Conservation (phyloP, 2,113 vertebrate genomes). For the Heterocephalus glaber region DNA sequence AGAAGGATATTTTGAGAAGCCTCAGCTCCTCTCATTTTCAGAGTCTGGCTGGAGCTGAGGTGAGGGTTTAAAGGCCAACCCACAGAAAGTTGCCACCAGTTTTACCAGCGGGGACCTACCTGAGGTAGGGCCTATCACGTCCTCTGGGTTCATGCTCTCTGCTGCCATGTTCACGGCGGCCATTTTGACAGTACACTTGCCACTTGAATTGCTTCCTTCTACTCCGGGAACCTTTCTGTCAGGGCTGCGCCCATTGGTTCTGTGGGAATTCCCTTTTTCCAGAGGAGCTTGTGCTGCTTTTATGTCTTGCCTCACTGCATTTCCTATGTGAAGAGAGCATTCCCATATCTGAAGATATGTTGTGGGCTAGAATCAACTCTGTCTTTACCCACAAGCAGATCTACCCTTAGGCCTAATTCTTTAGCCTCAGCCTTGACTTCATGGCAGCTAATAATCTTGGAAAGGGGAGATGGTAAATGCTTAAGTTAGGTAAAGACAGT, state of each 20-base stretch:
- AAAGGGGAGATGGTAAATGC: background rate
- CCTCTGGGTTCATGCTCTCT: background rate
- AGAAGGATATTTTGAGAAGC: background rate
- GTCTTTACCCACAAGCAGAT: background rate
- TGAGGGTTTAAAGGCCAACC: background rate
- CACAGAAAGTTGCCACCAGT: background rate
- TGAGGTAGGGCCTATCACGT: background rate
- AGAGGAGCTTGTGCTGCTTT: slow-evolving; percentile 14
- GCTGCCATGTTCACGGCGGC: background rate
- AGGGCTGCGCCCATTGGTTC: background rate
- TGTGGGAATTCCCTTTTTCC: background rate
- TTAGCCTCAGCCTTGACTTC: background rate
- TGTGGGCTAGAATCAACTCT: background rate
- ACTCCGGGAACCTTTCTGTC: background rate
- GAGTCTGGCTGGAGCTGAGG: background rate
- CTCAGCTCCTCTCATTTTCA: background rate
- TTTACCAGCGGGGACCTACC: background rate
- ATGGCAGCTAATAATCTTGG: slow-evolving; percentile 4
- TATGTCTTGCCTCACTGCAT: background rate
- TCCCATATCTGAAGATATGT: background rate
- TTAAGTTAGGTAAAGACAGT: background rate
- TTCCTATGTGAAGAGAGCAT: background rate
- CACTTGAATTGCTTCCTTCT: background rate
- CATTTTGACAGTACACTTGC: background rate
- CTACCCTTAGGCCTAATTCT: background rate